Conservation (phyloP, 2,113 vertebrate species). For the Antigone vipio region DNA sequence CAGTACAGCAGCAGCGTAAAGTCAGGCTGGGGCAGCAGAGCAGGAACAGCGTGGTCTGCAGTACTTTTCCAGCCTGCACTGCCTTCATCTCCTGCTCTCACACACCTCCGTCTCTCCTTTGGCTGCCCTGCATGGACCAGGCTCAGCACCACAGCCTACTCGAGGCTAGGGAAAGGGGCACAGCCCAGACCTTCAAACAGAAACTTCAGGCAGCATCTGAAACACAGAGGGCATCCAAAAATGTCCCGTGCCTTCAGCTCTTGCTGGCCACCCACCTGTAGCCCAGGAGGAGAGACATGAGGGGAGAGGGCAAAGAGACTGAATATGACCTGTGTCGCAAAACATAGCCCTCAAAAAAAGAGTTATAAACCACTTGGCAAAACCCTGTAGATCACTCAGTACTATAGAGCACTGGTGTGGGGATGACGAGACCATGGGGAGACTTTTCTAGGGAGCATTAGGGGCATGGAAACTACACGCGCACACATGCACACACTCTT, state of each 20-base stretch:
- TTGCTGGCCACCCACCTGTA: rapidly evolving
- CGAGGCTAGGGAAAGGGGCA: neutral
- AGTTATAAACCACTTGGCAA: neutral
- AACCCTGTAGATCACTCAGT: neutral
- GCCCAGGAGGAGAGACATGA: neutral
- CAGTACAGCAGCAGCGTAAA: rapidly evolving
- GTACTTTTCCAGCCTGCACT: neutral
- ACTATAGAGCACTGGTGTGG: neutral
- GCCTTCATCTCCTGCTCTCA: neutral
- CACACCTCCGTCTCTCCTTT: neutral
- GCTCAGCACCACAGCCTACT: neutral
- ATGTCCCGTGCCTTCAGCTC: neutral
- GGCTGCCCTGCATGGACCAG: neutral
- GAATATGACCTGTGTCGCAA: neutral
- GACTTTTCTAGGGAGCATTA: neutral
- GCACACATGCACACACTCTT: neutral
- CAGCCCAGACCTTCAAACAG: neutral
- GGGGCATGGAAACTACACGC: neutral
- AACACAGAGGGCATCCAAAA: neutral
- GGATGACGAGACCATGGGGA: neutral
- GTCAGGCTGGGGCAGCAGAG: neutral
- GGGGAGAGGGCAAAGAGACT: neutral
- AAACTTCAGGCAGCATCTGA: neutral
- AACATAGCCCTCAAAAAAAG: neutral
- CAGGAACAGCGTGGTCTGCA: neutral